Evolutionary conservation across 2,888 invertebrate genomes (phyloP).

Genomic region (Cephus sareptanus): DNA sequence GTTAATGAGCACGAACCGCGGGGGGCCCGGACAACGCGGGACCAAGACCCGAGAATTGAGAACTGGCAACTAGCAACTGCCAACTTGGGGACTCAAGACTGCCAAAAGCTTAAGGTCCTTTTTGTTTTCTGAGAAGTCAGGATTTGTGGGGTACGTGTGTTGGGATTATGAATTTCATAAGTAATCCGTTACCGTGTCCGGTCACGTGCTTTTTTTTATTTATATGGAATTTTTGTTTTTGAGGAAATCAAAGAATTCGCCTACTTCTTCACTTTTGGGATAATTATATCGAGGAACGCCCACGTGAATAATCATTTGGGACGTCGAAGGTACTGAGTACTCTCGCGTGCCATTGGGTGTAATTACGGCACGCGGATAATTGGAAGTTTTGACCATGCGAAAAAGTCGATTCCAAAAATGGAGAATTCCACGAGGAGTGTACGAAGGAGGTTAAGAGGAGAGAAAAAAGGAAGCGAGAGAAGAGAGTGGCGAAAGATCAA

Average conservation of each 20-base stretch:
- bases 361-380: background rate
- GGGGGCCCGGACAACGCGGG: slow-evolving; percentile 41
- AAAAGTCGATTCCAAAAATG: slow-evolving; percentile 11
- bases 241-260: background rate
- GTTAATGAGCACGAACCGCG: slow-evolving; percentile 64
- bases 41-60: background rate
- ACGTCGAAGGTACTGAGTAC: background rate
- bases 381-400: background rate
- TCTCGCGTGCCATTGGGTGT: background rate
- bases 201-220: background rate
- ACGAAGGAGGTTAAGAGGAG: slow-evolving; percentile 33
- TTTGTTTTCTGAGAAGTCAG: slow-evolving; percentile 44
- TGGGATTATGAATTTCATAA: background rate
- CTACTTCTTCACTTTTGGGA: background rate
- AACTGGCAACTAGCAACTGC: background rate
- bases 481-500: slow-evolving; percentile 44
- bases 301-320: background rate
- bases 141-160: slow-evolving; percentile 26
- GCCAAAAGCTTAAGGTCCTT: slow-evolving; percentile 26
- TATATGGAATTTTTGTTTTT: background rate
- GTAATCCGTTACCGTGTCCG: background rate
- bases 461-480: background rate
- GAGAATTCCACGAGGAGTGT: background rate
- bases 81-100: background rate
- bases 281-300: background rate